Evolutionary conservation across 2,797 vertebrate species (phyloP).

Genomic region (Philypnodon macrostomus): DNA sequence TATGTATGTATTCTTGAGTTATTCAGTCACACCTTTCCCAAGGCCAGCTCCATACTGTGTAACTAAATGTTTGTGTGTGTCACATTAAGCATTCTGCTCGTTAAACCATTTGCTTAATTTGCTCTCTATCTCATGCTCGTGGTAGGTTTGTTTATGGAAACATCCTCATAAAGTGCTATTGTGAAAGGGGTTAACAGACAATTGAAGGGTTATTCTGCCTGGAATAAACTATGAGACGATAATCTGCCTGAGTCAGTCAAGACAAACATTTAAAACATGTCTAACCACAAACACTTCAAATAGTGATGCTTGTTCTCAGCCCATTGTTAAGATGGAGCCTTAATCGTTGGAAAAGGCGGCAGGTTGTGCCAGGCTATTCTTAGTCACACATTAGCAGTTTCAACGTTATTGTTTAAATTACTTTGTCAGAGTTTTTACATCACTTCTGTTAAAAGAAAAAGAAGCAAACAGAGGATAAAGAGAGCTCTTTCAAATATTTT

Average conservation of each 20-base stretch:
- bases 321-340: constrained; percentile 32
- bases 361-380: constrained; percentile 25
- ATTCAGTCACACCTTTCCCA: constrained; percentile 33
- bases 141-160: constrained; percentile 60
- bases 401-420: constrained; percentile 39
- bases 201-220: constrained; percentile 52
- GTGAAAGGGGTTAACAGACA: constrained; percentile 56
- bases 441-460: constrained; percentile 28
- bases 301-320: constrained; percentile 35
- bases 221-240: constrained; percentile 52
- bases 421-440: constrained; percentile 32
- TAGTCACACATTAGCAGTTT: constrained; percentile 18
- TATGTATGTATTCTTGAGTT: constrained; percentile 9
- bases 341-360: constrained; percentile 52
- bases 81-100: constrained; percentile 41
- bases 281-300: constrained; percentile 39
- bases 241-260: constrained; percentile 49
- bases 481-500: constrained; percentile 11
- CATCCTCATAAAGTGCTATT: constrained; percentile 63
- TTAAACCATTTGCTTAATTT: constrained; percentile 55
- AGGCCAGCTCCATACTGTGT: constrained; percentile 34
- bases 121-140: constrained; percentile 35
- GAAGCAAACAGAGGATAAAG: constrained; percentile 38
- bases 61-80: constrained; percentile 18
- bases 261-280: constrained; percentile 44